phyloP scores from a whole-genome alignment of 1,140 invertebrate species.

The Pantala flavescens region DNA sequence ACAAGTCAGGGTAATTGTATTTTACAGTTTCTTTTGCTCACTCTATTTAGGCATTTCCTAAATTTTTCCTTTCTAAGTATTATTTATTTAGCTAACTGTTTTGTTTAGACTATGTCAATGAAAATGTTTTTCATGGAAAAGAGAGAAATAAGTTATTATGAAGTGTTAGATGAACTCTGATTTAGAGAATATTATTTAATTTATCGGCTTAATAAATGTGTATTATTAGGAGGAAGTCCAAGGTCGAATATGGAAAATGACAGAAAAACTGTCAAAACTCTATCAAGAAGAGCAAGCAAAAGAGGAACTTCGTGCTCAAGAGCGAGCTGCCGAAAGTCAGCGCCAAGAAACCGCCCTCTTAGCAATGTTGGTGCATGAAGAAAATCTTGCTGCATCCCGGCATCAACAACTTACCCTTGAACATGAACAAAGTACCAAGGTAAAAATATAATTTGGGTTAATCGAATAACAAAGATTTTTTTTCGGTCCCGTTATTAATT shows the following conservation, averaged over 20 bases:
- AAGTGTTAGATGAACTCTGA: too few relatives aligned
- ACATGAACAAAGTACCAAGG: neutral
- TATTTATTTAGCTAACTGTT: too few relatives aligned
- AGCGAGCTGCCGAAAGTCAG: neutral
- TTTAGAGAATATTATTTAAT: too few relatives aligned
- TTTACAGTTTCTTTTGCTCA: too few relatives aligned
- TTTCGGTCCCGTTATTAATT: too few relatives aligned
- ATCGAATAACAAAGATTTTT: too few relatives aligned
- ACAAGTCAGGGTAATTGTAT: neutral
- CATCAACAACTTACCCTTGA: slow-evolving; percentile 8
- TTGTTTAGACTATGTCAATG: too few relatives aligned
- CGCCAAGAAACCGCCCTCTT: neutral
- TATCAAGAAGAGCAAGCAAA: neutral
- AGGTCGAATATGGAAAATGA: neutral
- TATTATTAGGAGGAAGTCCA: neutral
- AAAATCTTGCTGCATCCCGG: neutral
- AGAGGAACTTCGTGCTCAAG: neutral
- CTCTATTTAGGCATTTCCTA: too few relatives aligned
- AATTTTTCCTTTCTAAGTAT: too few relatives aligned
- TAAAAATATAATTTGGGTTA: neutral
- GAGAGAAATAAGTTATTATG: too few relatives aligned
- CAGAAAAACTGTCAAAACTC: neutral
- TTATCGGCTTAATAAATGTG: too few relatives aligned
- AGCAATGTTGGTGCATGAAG: neutral
- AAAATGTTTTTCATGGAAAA: too few relatives aligned